phyloP scores from a whole-genome alignment of 2,797 vertebrate species.

The Enteromius unitaeniatus region DNA sequence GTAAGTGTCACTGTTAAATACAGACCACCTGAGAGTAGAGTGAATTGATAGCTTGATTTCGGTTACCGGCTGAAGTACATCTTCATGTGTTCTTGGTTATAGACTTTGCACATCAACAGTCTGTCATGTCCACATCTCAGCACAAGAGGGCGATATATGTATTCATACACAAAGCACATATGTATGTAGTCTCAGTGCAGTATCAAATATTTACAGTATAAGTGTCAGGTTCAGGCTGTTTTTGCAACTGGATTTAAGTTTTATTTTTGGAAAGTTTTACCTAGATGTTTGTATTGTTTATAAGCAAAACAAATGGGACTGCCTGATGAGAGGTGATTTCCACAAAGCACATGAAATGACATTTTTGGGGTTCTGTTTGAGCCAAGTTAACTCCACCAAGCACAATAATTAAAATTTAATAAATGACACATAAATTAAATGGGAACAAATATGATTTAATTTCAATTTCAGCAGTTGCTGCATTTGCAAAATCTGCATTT shows the following conservation, averaged over 20 bases:
- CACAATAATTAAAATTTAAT: conserved; percentile 59
- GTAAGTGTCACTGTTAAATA: conserved; percentile 35
- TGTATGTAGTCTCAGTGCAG: conserved; percentile 37
- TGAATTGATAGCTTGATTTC: conserved; percentile 22
- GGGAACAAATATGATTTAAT: conserved; percentile 9
- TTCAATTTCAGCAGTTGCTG: conserved; percentile 2
- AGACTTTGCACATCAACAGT: conserved; percentile 40
- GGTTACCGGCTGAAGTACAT: conserved; percentile 37
- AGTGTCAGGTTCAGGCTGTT: conserved; percentile 23
- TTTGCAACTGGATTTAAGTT: conserved; percentile 12
- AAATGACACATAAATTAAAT: conserved; percentile 42
- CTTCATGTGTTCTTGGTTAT: conserved; percentile 46
- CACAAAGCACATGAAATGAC: conserved; percentile 45
- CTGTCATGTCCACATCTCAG: conserved; percentile 41
- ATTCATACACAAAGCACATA: conserved; percentile 11
- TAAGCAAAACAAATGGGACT: conserved; percentile 34
- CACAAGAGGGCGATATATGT: conserved; percentile 46
- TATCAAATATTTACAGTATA: conserved; percentile 48
- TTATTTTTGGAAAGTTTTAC: conserved; percentile 3
- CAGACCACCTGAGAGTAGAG: conserved; percentile 17
- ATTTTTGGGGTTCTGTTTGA: conserved; percentile 16
- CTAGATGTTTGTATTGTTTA: conserved; percentile 29
- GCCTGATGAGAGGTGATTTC: conserved; percentile 8
- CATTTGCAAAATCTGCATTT: conserved; percentile 5
- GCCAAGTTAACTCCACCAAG: conserved; percentile 31